Conservation (phyloP, 2,888 invertebrate species). For the Trisateles emortualis region DNA sequence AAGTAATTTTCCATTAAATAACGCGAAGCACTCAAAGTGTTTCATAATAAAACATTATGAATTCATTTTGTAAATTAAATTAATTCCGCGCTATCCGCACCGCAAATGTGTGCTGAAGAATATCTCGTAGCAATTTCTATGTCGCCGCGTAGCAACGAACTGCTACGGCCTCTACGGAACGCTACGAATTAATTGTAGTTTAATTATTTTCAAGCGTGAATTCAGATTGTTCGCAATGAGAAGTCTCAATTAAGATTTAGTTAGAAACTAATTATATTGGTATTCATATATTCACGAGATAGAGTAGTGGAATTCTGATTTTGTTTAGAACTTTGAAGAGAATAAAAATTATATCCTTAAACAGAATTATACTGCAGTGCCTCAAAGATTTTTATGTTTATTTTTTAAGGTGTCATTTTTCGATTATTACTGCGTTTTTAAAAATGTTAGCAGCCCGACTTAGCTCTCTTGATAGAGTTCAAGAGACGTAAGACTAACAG, state of each 20-base stretch:
- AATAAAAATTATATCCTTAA: no score
- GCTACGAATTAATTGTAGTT: conserved; percentile 47
- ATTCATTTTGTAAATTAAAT: conserved; percentile 41
- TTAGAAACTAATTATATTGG: background rate
- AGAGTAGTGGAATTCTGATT: background rate
- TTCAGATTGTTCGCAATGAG: conserved; percentile 1
- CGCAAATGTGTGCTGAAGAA: conserved; percentile 46
- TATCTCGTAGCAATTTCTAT: conserved; percentile 44
- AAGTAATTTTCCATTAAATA: background rate
- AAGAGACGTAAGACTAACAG: no score
- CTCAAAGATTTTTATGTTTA: no score
- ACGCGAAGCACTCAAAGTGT: no score
- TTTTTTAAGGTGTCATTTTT: no score
- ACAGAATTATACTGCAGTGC: no score
- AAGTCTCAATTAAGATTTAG: background rate
- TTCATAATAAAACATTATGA: background rate
- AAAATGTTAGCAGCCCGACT: no score
- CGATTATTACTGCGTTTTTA: no score
- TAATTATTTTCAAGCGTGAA: conserved; percentile 38
- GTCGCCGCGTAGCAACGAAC: conserved; percentile 41
- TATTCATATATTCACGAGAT: background rate
- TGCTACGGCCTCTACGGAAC: conserved; percentile 41
- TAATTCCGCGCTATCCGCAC: conserved; percentile 31
- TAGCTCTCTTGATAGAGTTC: no score
- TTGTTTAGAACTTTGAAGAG: no score